Evolutionary conservation across 2,113 vertebrate species (phyloP), one percentile per base, ranked within the genome.

Genomic region (Microcebus jonahi): DNA sequence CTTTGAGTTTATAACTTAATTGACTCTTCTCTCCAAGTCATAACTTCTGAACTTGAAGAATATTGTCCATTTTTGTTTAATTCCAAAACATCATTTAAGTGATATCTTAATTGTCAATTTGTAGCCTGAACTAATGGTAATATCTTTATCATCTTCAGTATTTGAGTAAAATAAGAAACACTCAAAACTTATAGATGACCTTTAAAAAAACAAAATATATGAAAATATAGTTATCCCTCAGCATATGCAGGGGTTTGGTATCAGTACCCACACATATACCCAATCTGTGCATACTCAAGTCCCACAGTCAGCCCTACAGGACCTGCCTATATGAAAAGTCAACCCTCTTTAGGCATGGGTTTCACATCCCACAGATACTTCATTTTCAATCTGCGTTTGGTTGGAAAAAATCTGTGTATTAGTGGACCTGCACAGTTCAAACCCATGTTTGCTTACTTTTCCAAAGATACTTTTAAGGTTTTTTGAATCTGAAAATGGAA

Each of bases 121-220:
- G 61, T 53, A 63, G 27, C 39, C 39, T 92, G 29, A 90, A 76
- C 21, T 84, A 89, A 59, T 71, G 14, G 23, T 77, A 81, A 55
- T 70, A 10, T 85, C 53, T 76, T 79, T 91, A 29, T 85, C 34
- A 50, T 95, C 25, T 80, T 80, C 65, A 42, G n/a, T 93, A 39
- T 73, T 88, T 92, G 68, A 88, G 55, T 81, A 71, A 80, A 97
- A 68, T 70, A 95, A 88, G 57, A 11, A 92, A 81, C 75, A 79
- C n/a, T 91, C 5, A 75, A 57, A 86, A 57, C 12, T 77, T 81
- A 73, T 0, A 95, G 80, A 61, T 94, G n/a, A 84, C 29, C 8
- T 89, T 84, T 88, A 23, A 90, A 36, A 79, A 95, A 87, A 20
- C 79, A 71, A 65, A 86, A 77, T 31, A 53, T 13, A 31, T 68